Percentiles rank a stretch among this genome's conserved stretches.
Evolutionary conservation across 2,797 vertebrate species (phyloP).

Genomic region (Prionace glauca): DNA sequence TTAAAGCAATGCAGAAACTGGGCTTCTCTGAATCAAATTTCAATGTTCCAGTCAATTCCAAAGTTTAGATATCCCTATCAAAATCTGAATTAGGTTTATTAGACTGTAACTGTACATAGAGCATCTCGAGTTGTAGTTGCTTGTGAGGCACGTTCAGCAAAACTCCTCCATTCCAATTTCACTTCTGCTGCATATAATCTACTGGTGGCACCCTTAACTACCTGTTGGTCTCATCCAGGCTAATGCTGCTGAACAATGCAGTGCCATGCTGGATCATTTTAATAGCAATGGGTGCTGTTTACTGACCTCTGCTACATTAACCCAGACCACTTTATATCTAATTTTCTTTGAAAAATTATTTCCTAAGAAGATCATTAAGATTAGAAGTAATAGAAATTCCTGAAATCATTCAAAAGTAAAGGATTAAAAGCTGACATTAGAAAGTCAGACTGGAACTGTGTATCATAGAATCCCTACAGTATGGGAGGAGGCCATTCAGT

Average conservation of each 20-base stretch:
- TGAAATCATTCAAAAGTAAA: not conserved
- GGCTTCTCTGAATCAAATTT: not conserved
- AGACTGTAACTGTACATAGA: not conserved
- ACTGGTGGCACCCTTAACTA: not conserved
- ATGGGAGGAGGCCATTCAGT: no score
- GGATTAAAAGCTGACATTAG: not conserved
- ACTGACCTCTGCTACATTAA: not conserved
- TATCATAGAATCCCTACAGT: no score
- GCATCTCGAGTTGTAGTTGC: not conserved
- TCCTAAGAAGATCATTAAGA: not conserved
- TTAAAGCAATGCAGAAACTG: not conserved
- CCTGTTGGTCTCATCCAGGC: not conserved
- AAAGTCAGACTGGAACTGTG: not conserved
- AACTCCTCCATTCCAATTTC: not conserved
- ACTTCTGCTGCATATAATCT: not conserved
- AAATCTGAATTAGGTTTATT: not conserved
- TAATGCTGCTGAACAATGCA: not conserved
- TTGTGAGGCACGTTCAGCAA: not conserved
- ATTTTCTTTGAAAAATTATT: not conserved
- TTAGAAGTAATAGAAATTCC: not conserved
- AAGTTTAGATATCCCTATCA: not conserved
- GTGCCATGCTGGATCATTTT: not conserved
- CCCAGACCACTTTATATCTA: no score
- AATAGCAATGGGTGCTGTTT: not conserved
- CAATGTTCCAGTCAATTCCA: not conserved